Conservation (phyloP, 2,113 vertebrate genomes). For the Melanerpes aurifrons region DNA sequence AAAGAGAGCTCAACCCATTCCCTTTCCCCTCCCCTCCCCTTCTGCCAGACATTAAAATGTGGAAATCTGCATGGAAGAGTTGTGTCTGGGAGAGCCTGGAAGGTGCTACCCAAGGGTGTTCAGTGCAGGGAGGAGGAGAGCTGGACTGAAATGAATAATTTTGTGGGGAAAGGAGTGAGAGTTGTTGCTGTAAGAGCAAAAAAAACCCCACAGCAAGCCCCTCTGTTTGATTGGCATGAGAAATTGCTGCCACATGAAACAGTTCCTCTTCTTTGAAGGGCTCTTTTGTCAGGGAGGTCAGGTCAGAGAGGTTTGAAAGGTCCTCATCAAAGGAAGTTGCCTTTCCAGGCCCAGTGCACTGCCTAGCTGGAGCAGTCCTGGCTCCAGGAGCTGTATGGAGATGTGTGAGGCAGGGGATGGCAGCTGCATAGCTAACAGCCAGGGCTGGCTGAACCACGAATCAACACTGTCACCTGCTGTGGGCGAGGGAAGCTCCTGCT, state of each 20-base stretch:
- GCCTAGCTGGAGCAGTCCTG: conserved; percentile 58
- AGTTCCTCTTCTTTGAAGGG: conserved; percentile 73
- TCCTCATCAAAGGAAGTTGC: conserved; percentile 70
- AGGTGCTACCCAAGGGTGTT: conserved; percentile 65
- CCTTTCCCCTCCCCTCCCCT: neutral
- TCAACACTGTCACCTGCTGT: conserved; percentile 71
- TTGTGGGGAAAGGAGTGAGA: conserved; percentile 54
- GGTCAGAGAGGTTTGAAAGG: conserved; percentile 74
- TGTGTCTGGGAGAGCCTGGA: conserved; percentile 38
- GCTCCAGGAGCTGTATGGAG: conserved; percentile 59
- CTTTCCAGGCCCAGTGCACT: conserved; percentile 59
- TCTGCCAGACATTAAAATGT: conserved; percentile 64
- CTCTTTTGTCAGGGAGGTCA: conserved; percentile 72
- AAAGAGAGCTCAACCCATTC: conserved; percentile 31
- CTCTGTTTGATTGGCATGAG: conserved; percentile 72
- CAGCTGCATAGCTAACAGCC: conserved; percentile 67
- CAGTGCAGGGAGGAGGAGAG: conserved; percentile 18
- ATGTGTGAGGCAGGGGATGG: conserved; percentile 38
- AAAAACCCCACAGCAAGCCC: neutral
- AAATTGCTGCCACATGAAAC: conserved; percentile 74
- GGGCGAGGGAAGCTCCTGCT: conserved; percentile 8
- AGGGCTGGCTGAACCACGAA: conserved; percentile 13
- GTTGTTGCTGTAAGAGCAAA: conserved; percentile 64
- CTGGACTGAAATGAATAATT: conserved; percentile 69
- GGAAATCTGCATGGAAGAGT: conserved; percentile 24